These are phyloP conservation scores for Acrocephalus arundinaceus DNA, from an alignment of 2,113 vertebrate species.

Conservation along the genomic window DNA sequence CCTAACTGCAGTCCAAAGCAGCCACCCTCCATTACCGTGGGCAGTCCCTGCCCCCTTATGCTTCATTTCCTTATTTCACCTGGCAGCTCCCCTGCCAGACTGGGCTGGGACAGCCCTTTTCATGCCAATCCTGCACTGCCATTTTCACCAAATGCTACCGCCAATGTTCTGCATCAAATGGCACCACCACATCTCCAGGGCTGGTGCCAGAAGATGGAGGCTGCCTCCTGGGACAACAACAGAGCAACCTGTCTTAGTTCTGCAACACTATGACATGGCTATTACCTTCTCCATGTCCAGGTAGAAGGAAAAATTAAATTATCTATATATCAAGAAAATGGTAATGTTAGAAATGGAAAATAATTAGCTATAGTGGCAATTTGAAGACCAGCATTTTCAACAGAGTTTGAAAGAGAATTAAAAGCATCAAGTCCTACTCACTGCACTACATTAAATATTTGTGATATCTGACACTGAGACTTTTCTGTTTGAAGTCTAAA, in stretches of 20 bases:
- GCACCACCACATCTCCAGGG: not conserved
- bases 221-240: not conserved
- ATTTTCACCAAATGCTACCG: not conserved
- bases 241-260: not conserved
- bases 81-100: not conserved
- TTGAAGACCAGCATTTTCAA: not conserved
- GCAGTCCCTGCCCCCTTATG: not conserved
- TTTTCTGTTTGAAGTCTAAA: not conserved
- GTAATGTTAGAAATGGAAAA: not conserved
- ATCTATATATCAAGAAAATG: not conserved
- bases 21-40: not conserved
- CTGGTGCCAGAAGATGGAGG: not conserved
- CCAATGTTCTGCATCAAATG: not conserved
- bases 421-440: not conserved
- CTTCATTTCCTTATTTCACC: not conserved
- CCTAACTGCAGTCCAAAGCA: not conserved
- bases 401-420: not conserved
- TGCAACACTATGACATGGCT: not conserved
- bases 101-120: not conserved
- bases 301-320: not conserved
- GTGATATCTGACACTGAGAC: not conserved
- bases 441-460: not conserved
- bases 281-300: not conserved
- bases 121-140: no score
- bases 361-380: not conserved